Evolutionary conservation across 2,888 invertebrate species (phyloP).

Genomic region (Hybos culiciformis): DNA sequence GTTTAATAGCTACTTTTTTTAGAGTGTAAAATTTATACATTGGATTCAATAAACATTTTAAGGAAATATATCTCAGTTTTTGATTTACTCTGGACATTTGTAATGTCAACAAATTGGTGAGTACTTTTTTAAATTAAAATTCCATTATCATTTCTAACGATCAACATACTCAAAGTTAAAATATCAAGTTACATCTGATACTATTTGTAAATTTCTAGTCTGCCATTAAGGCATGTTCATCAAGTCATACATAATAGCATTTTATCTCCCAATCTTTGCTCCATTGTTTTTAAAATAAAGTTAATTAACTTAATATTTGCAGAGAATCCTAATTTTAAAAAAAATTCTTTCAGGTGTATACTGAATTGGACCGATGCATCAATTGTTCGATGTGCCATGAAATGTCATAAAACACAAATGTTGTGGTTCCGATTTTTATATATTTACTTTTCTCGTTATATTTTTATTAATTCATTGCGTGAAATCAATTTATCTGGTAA

Average conservation of each 20-base stretch:
- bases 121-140: background rate
- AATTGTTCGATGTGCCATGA: slow-evolving; percentile 63
- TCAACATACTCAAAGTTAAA: no score
- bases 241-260: no score
- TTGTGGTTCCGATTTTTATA: slow-evolving; percentile 90
- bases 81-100: slow-evolving; percentile 68
- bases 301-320: no score
- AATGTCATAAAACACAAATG: slow-evolving; percentile 76
- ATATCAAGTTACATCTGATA: no score
- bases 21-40: slow-evolving; percentile 70
- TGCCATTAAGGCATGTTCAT: no score
- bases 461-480: slow-evolving; percentile 76
- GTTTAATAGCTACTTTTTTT: slow-evolving; percentile 25
- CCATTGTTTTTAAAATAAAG: no score
- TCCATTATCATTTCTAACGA: no score
- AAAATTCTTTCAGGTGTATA: slow-evolving; percentile 43
- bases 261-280: no score
- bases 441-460: slow-evolving; percentile 77
- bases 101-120: slow-evolving; percentile 64
- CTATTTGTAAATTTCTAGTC: no score
- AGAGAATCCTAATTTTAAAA: background rate
- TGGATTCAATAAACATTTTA: slow-evolving; percentile 73
- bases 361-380: slow-evolving; percentile 46
- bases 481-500: slow-evolving; percentile 57
- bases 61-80: slow-evolving; percentile 75